Base-by-base conservation (phyloP, 2,888 invertebrate genomes). In the Patella caerulea region DNA sequence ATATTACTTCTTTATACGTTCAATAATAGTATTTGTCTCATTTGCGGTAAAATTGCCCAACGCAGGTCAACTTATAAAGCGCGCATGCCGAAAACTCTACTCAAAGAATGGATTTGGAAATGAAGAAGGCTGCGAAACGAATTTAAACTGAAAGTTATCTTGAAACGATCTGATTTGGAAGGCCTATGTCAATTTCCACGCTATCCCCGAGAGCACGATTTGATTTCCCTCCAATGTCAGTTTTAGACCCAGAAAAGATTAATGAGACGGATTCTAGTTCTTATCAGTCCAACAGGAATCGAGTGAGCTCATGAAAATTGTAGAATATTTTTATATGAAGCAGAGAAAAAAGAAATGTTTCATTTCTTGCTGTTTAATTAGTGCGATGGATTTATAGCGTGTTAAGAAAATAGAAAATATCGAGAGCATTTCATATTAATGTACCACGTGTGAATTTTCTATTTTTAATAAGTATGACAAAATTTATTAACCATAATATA, bases 111-210 rank as follows among this genome's bases (percentile, higher is more conserved):
- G 65, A 65, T 65, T 65, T 65, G 24, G 65, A 65, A 65, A 65
- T 65, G 14, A 14, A 65, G 65, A 65, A 65, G 65, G 65, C 65
- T 65, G 65, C 65, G 65, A 65, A 65, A 65, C 24, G 65, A 65
- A 65, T 24, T 65, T 65, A 24, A 65, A 65, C 65, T 65, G 65
- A 65, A 65, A 65, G 65, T 65, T 65, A 65, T 65, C 65, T 65
- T 15, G 3, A 65, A 24, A 24, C 65, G 65, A 65, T 65, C 65
- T 65, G 65, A 65, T 65, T 65, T 65, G 19, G 65, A 65, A 24
- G 65, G 65, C 24, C 65, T 65, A 65, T 65, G 65, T 65, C 65
- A 65, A 65, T 65, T 65, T 65, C 65, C 65, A 65, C 65, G 65
- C 65, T 65, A 65, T 65, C 65, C 65, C 65, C 65, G 65, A 65